Evolutionary conservation across 2,113 vertebrate genomes (phyloP), one percentile per base, ranked within the genome.

Genomic region (Rhynchomys soricoides): DNA sequence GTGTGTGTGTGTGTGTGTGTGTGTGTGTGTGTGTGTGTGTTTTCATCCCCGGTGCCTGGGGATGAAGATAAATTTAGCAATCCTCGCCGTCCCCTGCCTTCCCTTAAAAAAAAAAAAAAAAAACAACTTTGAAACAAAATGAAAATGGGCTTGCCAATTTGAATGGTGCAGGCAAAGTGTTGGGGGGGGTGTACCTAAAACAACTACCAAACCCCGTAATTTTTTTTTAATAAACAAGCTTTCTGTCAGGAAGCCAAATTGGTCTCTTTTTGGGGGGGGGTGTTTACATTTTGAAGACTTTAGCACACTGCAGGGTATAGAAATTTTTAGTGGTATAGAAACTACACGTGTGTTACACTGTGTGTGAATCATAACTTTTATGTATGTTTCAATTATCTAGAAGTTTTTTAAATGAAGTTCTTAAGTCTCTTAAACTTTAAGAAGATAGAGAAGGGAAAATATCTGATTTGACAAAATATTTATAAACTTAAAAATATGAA

Each of bases 1-100:
- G 70, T 70, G 62, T 3, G 8, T 3, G n/a, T 16, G 6, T 57
- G 55, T 95, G 34, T 19, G 68, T 70, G 22, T 64, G 59, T 68
- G 66, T 68, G 66, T 68, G 5, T 70, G 4, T 70, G n/a, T 73
- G 70, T 73, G 37, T 73, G 70, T n/a, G 70, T 40, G 37, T 73
- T 78, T 94, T 87, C 96, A 89, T 87, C 95, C 96, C 59, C 91
- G 5, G 93, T 83, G 91, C 95, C 95, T 94, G 74, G 85, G 94
- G 92, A 97, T 89, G 89, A 96, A 96, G 95, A 97, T 96, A 97
- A 95, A 98, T 98, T 97, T 97, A 97, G 97, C 93, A 94, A 93
- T 82, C 94, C 94, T 74, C 96, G 78, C 87, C 16, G 90, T 96
- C 93, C 96, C 95, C 92, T 93, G 96, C 88, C 86, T 96, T 96